Base-by-base conservation (phyloP, 2,113 vertebrate genomes). In the Mesocricetus auratus region DNA sequence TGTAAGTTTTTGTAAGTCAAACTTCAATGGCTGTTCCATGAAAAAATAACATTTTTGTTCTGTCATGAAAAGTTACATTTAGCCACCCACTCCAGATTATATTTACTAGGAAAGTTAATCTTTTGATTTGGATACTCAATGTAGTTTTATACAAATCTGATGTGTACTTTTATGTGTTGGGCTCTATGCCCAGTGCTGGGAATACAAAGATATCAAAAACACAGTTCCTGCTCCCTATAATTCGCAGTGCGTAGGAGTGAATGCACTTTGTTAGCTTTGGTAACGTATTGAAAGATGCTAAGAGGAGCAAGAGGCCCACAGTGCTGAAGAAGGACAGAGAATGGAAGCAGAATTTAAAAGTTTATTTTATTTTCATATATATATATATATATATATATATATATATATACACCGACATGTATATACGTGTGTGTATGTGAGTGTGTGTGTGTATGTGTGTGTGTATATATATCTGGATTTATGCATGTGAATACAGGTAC, bases 1-100 rank as follows among this genome's bases (percentile, higher is more conserved):
- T 17, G 64, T 75, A 75, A 5, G 62, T 79, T n/a, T 91, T 95
- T 93, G 22, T 53, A 58, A 88, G 81, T 81, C 26, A 92, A 85
- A 86, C 16, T 45, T 92, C 47, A 73, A 0, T 94, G n/a, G 36
- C 71, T 17, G 7, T 75, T 13, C 53, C 42, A 69, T 21, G 5
- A 13, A 10, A 66, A 69, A 83, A 50, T 8, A 45, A 74, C 26
- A 64, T 85, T 85, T 91, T 93, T 86, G 66, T 77, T 81, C 4
- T 86, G 11, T 42, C 42, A 68, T 39, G 47, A 85, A 92, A 93
- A 83, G 10, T 78, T 73, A 21, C 3, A 62, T n/a, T 94, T 86
- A 93, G 66, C 81, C 42, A 85, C 58, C 29, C 96, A 47, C 66
- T 73, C 60, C 64, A 58, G 66, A 94, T 86, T 86, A 42, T 6